A percentile compares a stretch with the other conserved stretches of the same genome.
Conservation (phyloP, 2,113 vertebrate genomes). For the Seriola aureovittata region DNA sequence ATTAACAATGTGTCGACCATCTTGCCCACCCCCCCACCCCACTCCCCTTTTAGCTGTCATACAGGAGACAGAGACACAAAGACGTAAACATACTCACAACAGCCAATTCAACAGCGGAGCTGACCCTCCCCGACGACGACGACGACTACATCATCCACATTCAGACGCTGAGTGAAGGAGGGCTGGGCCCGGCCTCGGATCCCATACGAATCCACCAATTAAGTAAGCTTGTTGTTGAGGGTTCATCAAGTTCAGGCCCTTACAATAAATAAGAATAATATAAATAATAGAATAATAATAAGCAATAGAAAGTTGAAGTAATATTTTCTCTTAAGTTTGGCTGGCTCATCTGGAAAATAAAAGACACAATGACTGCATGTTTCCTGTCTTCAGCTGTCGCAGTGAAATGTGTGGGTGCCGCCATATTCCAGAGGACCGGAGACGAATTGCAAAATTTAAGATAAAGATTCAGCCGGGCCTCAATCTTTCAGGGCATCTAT, state of each 20-base stretch:
- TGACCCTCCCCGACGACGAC: constrained; percentile 85
- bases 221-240: constrained; percentile 73
- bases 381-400: not conserved
- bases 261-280: too few species aligned
- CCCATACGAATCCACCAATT: constrained; percentile 92
- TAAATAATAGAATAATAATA: not conserved
- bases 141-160: constrained; percentile 93
- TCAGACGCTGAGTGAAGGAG: constrained; percentile 89
- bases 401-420: constrained; percentile 33
- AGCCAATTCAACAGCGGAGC: constrained; percentile 87
- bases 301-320: not conserved
- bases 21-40: constrained; percentile 1
- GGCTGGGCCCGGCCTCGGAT: constrained; percentile 90
- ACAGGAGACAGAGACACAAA: constrained; percentile 88
- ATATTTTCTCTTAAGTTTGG: not conserved
- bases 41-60: constrained; percentile 86
- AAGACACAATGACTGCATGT: not conserved
- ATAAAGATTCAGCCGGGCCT: constrained; percentile 22
- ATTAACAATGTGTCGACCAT: constrained; percentile 24
- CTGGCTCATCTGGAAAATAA: not conserved
- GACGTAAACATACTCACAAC: constrained; percentile 85
- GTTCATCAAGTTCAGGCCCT: not conserved
- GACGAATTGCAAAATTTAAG: constrained; percentile 22
- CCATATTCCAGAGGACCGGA: constrained; percentile 14
- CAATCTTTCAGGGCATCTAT: not conserved